A percentile compares a stretch with the other conserved stretches of the same genome.
phyloP scores from a whole-genome alignment of 1,140 invertebrate species.

The Drosophila mojavensis region DNA sequence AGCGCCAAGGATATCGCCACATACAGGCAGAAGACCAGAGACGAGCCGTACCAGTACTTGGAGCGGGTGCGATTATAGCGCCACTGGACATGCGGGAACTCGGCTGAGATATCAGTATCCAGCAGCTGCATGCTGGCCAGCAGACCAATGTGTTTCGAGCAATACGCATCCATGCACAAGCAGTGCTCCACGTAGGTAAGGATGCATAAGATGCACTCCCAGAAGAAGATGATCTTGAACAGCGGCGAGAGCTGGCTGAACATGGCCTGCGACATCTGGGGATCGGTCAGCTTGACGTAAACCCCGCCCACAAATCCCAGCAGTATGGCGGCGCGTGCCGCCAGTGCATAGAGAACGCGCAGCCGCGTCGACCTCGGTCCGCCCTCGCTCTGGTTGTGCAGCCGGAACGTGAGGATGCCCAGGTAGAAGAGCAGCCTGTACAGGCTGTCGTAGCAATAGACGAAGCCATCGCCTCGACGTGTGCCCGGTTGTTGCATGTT shows the following conservation, averaged over 20 bases:
- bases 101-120: constrained; percentile 38
- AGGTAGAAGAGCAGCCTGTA: constrained; percentile 53
- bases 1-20: constrained; percentile 44
- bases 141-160: constrained; percentile 36
- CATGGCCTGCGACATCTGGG: constrained; percentile 55
- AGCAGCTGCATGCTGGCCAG: constrained; percentile 48
- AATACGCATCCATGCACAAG: constrained; percentile 46
- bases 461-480: constrained; percentile 31
- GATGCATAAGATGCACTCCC: constrained; percentile 56
- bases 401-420: constrained; percentile 55
- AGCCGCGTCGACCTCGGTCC: constrained; percentile 26
- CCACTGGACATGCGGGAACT: constrained; percentile 63
- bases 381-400: constrained; percentile 19
- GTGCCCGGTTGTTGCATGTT: neutral
- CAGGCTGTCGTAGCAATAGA: constrained; percentile 55
- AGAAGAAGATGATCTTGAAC: constrained; percentile 54
- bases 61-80: constrained; percentile 54
- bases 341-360: constrained; percentile 33
- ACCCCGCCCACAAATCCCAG: constrained; percentile 42
- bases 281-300: constrained; percentile 36
- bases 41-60: constrained; percentile 60
- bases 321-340: constrained; percentile 34
- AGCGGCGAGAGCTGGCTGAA: constrained; percentile 55
- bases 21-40: constrained; percentile 38
- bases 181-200: constrained; percentile 56